Base-by-base conservation (phyloP, 2,113 vertebrate species). In the Paedocypris sp. region DNA sequence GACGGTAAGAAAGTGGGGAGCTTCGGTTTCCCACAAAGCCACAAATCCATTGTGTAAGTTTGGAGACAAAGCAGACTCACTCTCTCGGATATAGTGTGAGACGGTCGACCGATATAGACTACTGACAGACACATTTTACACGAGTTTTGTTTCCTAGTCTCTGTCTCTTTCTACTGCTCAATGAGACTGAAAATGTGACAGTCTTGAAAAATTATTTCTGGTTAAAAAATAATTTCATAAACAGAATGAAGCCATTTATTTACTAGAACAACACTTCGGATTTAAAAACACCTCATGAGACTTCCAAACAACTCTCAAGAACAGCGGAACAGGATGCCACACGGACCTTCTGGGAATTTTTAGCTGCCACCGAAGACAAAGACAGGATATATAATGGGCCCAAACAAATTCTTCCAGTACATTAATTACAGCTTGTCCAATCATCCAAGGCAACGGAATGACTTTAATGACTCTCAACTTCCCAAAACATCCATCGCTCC, bases 311-410 rank as follows among this genome's bases (percentile, higher is more conserved):
- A 13, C 16, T 6, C 8, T 18, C 10, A 52, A 22, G 31, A 6
- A 9, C 22, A 64, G 69, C 54, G 47, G 13, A 72, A 67, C 67
- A 66, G 70, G 52, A 73, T 49, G 46, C n/a, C n/a, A 25, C 6
- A 57, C 73, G 77, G 68, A 81, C 80, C 74, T 75, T 69, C 74
- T 4, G 58, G 71, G 76, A 75, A 79, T 71, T 68, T 76, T 72
- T 43, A 57, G 38, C 53, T 72, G 43, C 66, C 39, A 70, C 53
- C 19, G n/a, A 38, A 32, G 36, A 84, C 79, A 84, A 84, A 79
- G 35, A 67, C n/a, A 46, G 80, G 83, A 81, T 83, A 75, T 69
- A 13, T 39, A 56, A 65, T 75, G 53, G 47, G 60, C 69, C 57
- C 74, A 81, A 71, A 72, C 38, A 56, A 60, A 35, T 35, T 53